Evolutionary conservation across 2,113 vertebrate genomes (phyloP).

Genomic region (Scytalopus superciliaris): DNA sequence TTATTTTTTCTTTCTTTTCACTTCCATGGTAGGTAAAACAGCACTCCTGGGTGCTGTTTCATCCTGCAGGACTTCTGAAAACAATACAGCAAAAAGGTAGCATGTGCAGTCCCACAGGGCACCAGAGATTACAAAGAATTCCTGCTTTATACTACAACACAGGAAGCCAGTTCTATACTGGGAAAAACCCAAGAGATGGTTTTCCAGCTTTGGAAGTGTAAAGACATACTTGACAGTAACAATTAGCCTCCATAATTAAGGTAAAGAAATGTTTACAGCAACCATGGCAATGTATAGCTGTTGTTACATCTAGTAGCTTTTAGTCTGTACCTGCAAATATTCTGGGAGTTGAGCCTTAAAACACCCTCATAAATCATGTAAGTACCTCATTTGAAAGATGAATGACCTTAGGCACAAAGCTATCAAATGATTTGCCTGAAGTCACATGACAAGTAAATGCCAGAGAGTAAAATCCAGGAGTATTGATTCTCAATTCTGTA

Average conservation of each 20-base stretch:
- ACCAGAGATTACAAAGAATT: background rate
- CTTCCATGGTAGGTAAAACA: background rate
- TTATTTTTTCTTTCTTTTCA: background rate
- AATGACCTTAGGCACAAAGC: background rate
- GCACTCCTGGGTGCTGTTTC: background rate
- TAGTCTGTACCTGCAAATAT: background rate
- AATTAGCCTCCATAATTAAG: background rate
- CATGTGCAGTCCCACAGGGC: background rate
- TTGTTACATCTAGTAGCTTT: background rate
- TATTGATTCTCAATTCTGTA: conserved; percentile 1
- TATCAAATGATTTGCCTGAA: background rate
- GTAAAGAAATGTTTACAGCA: background rate
- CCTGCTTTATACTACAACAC: background rate
- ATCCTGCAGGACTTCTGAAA: background rate
- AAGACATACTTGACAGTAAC: background rate
- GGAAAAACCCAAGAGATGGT: background rate
- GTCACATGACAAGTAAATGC: background rate
- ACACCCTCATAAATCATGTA: conserved; percentile 10
- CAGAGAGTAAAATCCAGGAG: background rate
- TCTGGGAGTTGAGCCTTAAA: background rate
- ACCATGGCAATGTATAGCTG: background rate
- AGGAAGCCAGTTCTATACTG: background rate
- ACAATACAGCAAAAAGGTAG: background rate
- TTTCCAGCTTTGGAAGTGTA: background rate
- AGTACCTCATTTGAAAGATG: conserved; percentile 8